Base-by-base conservation (phyloP, 2,113 vertebrate genomes). In the Eudyptes chrysolophus region DNA sequence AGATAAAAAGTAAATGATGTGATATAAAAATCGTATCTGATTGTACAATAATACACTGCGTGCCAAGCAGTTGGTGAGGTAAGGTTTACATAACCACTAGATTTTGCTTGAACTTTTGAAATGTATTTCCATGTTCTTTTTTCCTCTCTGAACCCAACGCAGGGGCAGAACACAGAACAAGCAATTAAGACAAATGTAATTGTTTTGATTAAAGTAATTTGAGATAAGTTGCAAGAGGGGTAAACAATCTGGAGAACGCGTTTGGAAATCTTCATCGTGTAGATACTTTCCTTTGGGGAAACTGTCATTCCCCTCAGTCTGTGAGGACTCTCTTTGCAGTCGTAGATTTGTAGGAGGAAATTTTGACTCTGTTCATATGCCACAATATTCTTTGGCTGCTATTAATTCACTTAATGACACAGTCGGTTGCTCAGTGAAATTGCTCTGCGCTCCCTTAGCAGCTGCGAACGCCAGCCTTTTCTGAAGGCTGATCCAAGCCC, bases 1-100 rank as follows among this genome's bases (percentile, higher is more conserved):
- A 97, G 97, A 98, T 97, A 97, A 97, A 98, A 94, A 93, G 68
- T 60, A 85, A 97, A 92, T 91, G 58, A 96, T 95, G 93, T 81
- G 82, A 94, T 87, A 94, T 76, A 92, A 96, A 94, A 95, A 38
- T 92, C 84, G 42, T 96, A 96, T 97, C 96, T 97, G 96, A 97
- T 98, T 91, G 78, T 96, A 94, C 86, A 94, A 54, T 66, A 91
- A 86, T 60, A 85, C 86, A 78, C 66, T 78, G 32, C 83, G 94
- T 98, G 96, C 97, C 96, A 95, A 91, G 77, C 65, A 20, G 71
- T 66, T 34, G 40, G 66, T 97, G 96, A 96, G 87, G 94, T 97
- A 97, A 98, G 88, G 68, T 95, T 97, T 97, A 94, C 75, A 81
- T 97, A 98, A 97, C 81, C 69, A 19, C 49, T 89, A 81, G 68